phyloP scores from a whole-genome alignment of 2,888 invertebrate species.

The Yponomeuta evonymella region DNA sequence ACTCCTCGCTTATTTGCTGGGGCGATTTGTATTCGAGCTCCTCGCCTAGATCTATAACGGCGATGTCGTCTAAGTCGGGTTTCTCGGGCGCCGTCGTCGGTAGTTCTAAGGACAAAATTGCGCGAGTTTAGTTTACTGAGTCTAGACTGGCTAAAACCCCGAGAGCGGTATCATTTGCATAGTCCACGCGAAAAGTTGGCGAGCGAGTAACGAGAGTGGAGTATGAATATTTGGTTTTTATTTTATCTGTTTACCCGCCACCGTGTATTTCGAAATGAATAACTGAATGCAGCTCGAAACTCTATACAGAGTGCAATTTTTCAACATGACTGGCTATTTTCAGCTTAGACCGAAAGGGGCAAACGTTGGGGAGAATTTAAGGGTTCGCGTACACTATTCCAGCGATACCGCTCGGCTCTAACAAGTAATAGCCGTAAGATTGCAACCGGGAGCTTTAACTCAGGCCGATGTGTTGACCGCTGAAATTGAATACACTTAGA shows the following conservation, averaged over 20 bases:
- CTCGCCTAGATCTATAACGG: conserved; percentile 56
- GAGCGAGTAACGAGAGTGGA: not conserved
- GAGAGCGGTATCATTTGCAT: not conserved
- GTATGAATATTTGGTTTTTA: conserved; percentile 3
- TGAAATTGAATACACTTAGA: not conserved
- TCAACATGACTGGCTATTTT: conserved; percentile 3
- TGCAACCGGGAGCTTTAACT: not conserved
- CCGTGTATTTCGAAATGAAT: conserved; percentile 3
- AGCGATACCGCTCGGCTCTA: not conserved
- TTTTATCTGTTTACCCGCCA: not conserved
- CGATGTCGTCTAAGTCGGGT: conserved; percentile 62
- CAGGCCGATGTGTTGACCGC: not conserved
- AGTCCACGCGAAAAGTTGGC: not conserved
- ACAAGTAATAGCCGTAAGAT: not conserved
- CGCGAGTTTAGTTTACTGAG: not conserved
- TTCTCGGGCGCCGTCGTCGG: conserved; percentile 66
- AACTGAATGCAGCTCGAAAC: conserved; percentile 2
- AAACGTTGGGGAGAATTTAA: not conserved
- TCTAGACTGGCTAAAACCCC: not conserved
- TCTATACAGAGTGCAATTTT: conserved; percentile 1
- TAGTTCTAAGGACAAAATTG: conserved; percentile 40
- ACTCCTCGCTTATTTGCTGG: conserved; percentile 83
- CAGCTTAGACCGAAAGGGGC: not conserved
- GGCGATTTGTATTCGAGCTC: conserved; percentile 81
- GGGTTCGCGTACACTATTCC: not conserved